A percentile compares a stretch with the other conserved stretches of the same genome.
phyloP scores from a whole-genome alignment of 2,113 vertebrate species.

The Phrynosoma platyrhinos region DNA sequence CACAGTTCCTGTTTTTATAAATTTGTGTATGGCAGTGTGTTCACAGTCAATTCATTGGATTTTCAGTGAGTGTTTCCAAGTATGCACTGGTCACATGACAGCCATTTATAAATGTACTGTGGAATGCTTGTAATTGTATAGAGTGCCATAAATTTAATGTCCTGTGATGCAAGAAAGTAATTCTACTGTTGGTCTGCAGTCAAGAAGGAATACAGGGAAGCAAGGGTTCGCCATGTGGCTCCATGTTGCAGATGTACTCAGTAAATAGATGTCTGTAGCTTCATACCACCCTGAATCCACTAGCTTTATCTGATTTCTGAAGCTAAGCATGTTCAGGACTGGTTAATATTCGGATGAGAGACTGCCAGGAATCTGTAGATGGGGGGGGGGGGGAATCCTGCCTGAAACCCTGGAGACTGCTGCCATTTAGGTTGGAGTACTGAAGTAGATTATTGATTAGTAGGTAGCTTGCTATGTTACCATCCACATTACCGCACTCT shows the following conservation, averaged over 20 bases:
- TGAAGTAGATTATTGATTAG: too few species aligned
- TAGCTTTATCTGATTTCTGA: too few species aligned
- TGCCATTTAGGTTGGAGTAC: too few species aligned
- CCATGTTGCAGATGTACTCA: neutral
- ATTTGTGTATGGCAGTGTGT: neutral
- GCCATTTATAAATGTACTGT: neutral
- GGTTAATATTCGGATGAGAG: too few species aligned
- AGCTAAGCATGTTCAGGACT: too few species aligned
- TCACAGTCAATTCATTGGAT: neutral
- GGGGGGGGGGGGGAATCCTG: too few species aligned
- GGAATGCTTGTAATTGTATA: neutral
- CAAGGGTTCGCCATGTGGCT: neutral
- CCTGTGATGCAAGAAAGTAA: neutral
- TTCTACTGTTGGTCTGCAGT: neutral
- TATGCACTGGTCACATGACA: neutral
- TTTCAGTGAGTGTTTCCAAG: neutral
- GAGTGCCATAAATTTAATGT: neutral
- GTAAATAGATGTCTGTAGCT: neutral
- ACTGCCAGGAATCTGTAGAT: too few species aligned
- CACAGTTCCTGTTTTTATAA: too few species aligned
- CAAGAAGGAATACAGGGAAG: neutral
- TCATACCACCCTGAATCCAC: too few species aligned
- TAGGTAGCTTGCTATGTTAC: too few species aligned
- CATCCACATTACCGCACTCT: too few species aligned
- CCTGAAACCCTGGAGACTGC: too few species aligned